Evolutionary conservation across 2,888 invertebrate genomes (phyloP), one percentile per base, ranked within the genome.

Genomic region (Lymantria dispar): DNA sequence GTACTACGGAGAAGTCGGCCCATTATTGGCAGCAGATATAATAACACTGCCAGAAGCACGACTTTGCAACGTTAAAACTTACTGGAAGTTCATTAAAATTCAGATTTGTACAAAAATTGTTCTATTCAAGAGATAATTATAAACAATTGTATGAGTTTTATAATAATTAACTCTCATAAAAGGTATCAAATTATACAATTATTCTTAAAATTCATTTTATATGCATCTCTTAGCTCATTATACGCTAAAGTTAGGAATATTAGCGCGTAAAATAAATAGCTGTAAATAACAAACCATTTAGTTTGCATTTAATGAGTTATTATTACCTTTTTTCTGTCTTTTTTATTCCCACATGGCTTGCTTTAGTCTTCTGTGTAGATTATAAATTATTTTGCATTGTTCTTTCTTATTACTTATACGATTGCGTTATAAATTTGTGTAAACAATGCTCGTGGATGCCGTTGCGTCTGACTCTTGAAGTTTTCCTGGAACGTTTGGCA

Each of bases 401-500:
- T 60, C 50, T 55, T 31, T 43, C 41, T 48, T 56, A 52, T 52
- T 55, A 48, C n/a, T 36, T 50, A 47, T 56, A 55, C 48, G 50
- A 62, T 52, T 53, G 58, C 55, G 52, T 50, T 67, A 57, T 64
- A 64, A 58, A 70, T 67, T 52, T 52, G 44, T 47, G 45, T 54
- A 46, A 61, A 68, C 58, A 71, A 62, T 70, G 52, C 54, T 45
- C 8, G 33, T 54, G 62, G 53, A 68, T 69, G 58, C 60, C 64
- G 45, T 46, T 33, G 54, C 67, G 64, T 56, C 49, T 62, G 54
- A 22, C 31, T 14, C 12, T n/a, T 37, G 46, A 39, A 45, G 29
- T 49, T 9, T 69, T 68, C 68, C 58, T 47, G 46, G 70, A 64
- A 70, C 9, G 14, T 43, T 64, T 68, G 62, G 64, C 68, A 70